Percentiles rank a stretch among this genome's conserved stretches.
Conservation (phyloP, 2,888 invertebrate species). For the Rhogogaster chlorosoma region DNA sequence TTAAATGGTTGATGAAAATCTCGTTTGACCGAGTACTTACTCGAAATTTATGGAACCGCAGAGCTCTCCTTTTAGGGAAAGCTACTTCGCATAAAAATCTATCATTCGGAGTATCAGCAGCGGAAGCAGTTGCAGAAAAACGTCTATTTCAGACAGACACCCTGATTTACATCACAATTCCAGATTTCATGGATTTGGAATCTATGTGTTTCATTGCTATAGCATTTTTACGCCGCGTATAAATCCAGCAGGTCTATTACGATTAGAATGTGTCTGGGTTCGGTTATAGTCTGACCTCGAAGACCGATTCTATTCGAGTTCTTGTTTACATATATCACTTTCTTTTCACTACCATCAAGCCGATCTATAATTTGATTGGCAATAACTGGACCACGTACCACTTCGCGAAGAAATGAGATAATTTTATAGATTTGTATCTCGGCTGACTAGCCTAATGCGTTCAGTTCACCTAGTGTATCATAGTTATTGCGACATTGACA, state of each 20-base stretch:
- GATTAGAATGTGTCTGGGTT: not conserved
- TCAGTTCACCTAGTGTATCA: not conserved
- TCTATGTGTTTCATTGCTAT: not conserved
- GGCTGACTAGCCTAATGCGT: not conserved
- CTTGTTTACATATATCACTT: not conserved
- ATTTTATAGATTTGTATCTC: not conserved
- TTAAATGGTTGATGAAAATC: too few relatives aligned
- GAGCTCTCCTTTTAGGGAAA: too few relatives aligned
- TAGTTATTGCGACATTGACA: not conserved
- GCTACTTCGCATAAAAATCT: too few relatives aligned
- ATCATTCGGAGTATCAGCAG: too few relatives aligned
- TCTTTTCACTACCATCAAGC: not conserved
- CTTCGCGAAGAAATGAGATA: not conserved
- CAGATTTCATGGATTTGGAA: not conserved
- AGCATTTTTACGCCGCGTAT: not conserved
- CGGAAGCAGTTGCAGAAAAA: not conserved
- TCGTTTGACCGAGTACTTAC: too few relatives aligned
- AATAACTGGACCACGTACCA: not conserved
- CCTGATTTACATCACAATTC: not conserved
- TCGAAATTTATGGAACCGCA: too few relatives aligned
- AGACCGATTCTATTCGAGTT: not conserved
- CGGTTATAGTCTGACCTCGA: not conserved
- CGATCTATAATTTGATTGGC: not conserved
- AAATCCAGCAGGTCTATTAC: not conserved
- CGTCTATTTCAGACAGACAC: not conserved